Evolutionary conservation across 2,113 vertebrate species (phyloP).

Genomic region (Podilymbus podiceps): DNA sequence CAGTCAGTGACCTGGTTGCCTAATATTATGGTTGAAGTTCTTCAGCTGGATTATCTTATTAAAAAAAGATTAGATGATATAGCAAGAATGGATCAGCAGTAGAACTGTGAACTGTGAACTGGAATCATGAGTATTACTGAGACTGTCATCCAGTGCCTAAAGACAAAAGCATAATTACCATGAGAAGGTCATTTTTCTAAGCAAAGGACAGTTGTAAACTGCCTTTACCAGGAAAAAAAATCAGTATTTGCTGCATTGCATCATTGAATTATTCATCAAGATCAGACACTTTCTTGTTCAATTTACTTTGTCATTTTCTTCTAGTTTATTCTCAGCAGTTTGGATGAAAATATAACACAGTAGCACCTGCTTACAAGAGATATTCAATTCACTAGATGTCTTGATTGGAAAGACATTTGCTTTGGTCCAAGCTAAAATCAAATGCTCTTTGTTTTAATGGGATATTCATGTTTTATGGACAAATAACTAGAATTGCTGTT

Average conservation of each 20-base stretch:
- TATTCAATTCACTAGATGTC: conserved; percentile 56
- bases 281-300: conserved; percentile 69
- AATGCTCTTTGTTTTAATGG: conserved; percentile 38
- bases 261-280: conserved; percentile 73
- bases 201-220: conserved; percentile 63
- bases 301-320: conserved; percentile 72
- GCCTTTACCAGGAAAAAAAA: conserved; percentile 37
- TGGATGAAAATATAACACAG: conserved; percentile 66
- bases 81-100: not conserved
- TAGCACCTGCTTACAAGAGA: conserved; percentile 61
- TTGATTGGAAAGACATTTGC: conserved; percentile 51
- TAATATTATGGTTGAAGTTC: not conserved
- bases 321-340: conserved; percentile 66
- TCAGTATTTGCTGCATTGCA: conserved; percentile 62
- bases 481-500: not conserved
- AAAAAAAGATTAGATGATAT: not conserved
- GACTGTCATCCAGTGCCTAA: conserved; percentile 43
- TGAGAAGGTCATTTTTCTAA: conserved; percentile 62
- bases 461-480: conserved; percentile 3
- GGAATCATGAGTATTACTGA: not conserved
- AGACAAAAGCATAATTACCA: conserved; percentile 49
- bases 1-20: not conserved
- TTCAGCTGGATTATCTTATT: not conserved
- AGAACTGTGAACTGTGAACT: not conserved
- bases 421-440: conserved; percentile 46